Evolutionary conservation across 2,888 invertebrate species (phyloP).

Genomic region (Ctena decussata): DNA sequence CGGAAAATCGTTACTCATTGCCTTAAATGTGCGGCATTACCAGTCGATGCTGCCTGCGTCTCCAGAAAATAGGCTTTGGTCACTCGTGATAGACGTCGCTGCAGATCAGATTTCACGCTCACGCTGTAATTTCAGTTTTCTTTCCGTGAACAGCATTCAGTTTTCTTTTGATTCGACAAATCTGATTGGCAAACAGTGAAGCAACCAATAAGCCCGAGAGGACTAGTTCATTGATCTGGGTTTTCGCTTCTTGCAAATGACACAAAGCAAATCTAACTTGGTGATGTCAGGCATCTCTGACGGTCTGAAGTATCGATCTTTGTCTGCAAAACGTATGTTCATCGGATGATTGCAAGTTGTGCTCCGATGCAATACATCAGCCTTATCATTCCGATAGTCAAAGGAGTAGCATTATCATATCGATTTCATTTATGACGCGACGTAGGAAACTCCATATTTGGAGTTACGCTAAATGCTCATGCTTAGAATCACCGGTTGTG

Average conservation of each 20-base stretch:
- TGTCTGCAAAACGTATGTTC: constrained; percentile 8
- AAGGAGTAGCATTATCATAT: background rate
- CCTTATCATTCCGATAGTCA: background rate
- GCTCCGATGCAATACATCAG: background rate
- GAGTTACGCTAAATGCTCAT: background rate
- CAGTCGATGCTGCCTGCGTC: background rate
- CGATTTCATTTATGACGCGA: background rate
- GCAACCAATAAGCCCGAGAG: background rate
- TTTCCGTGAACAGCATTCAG: background rate
- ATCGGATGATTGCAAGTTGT: background rate
- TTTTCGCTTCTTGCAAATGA: background rate
- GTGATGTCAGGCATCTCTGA: background rate
- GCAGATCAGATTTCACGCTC: background rate
- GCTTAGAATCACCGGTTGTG: background rate
- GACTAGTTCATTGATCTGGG: too few species aligned
- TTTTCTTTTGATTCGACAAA: background rate
- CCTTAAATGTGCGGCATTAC: background rate
- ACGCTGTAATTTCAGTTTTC: background rate
- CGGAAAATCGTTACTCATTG: constrained; percentile 10
- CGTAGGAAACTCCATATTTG: background rate
- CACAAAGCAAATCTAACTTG: too few species aligned
- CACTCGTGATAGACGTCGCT: too few species aligned
- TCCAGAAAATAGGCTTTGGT: too few species aligned
- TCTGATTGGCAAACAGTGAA: background rate
- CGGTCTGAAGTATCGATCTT: background rate